Percentiles rank a stretch among this genome's conserved stretches.
Evolutionary conservation across 1,140 invertebrate species (phyloP).

Genomic region (Atta texana): DNA sequence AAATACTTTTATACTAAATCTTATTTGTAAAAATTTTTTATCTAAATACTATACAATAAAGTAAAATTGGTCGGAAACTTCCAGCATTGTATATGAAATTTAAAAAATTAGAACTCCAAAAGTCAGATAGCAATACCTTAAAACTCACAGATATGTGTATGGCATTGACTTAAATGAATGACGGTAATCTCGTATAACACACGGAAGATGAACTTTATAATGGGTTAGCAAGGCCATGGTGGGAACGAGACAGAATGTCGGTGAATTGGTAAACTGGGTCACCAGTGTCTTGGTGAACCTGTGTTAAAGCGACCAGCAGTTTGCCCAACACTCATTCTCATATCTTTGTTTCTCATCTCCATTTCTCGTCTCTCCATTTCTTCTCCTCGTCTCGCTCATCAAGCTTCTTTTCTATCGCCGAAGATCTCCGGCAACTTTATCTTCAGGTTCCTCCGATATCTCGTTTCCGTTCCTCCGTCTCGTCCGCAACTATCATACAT

Average conservation of each 20-base stretch:
- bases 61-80: too few species aligned
- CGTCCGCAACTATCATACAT: slow-evolving; percentile 29
- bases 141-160: not conserved
- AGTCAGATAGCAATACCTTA: too few species aligned
- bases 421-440: slow-evolving; percentile 40
- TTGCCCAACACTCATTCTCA: slow-evolving; percentile 62
- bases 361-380: slow-evolving; percentile 10
- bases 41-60: too few species aligned
- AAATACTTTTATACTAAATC: too few species aligned
- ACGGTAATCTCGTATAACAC: not conserved
- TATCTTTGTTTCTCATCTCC: slow-evolving; percentile 48
- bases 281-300: slow-evolving; percentile 73
- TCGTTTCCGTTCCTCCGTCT: slow-evolving; percentile 63
- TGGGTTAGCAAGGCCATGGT: slow-evolving; percentile 44
- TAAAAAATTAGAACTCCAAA: not conserved
- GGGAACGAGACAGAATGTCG: slow-evolving; percentile 52
- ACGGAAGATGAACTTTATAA: slow-evolving; percentile 4
- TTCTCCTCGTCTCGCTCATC: not conserved
- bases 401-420: not conserved
- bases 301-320: slow-evolving; percentile 39
- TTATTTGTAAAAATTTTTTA: too few species aligned
- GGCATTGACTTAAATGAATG: not conserved
- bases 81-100: not conserved
- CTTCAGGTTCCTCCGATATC: slow-evolving; percentile 34
- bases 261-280: slow-evolving; percentile 77